Evolutionary conservation across 2,113 vertebrate genomes (phyloP), one percentile per base, ranked within the genome.

Genomic region (Oceanodroma tethys): DNA sequence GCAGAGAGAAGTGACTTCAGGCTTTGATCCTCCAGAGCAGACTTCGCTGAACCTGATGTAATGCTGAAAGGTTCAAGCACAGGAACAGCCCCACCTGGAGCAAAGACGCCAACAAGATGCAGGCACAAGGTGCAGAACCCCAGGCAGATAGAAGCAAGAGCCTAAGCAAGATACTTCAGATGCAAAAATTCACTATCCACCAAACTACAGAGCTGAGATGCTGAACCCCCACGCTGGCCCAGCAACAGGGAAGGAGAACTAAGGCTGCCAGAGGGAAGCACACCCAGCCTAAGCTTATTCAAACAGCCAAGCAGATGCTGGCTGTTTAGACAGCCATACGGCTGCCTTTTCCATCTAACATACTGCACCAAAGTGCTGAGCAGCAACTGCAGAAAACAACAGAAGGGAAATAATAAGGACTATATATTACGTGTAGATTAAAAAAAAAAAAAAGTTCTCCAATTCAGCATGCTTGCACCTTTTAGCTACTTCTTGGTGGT

Each of bases 311-410:
- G 92, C 95, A 96, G 97, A 96, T 94, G 89, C 86, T 53, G 89
- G 79, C 86, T 86, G 88, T 86, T 93, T 45, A 88, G 83, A 50
- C 34, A 89, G 95, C 93, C 94, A 97, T 91, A 85, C 59, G 81
- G 94, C 89, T 9, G 13, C 79, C 67, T 95, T 45, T 68, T 93
- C 90, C 96, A 56, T 48, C 70, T 36, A 72, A 48, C 95, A 80
- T 38, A 85, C 73, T 58, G 75, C 63, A 66, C 83, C 86, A 26
- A 72, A 93, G 93, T 0, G 18, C 92, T 76, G 82, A 88, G 68
- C 84, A 91, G 95, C 91, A 97, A 97, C 93, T 60, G 91, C 68
- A 93, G 83, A 80, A 96, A 97, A 96, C 90, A 95, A 93, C 74
- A 97, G 90, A 93, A 65, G 90, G 85, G 81, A 86, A 90, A 90